Base-by-base conservation (phyloP, 2,888 invertebrate species). In the Rhopalosiphum nymphaeae region DNA sequence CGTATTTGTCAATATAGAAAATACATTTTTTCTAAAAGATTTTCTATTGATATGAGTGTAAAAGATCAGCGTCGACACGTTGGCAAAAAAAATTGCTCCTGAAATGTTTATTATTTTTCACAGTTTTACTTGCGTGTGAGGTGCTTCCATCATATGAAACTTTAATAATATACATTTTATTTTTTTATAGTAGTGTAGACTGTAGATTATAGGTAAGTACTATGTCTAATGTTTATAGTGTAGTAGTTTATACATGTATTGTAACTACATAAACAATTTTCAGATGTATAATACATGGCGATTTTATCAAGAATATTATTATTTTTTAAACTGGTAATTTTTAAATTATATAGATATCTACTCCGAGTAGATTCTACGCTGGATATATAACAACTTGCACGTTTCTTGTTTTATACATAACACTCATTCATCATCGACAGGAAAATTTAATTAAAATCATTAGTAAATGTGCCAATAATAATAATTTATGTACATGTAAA, bases 361-460 rank as follows among this genome's bases (percentile, higher is more conserved):
- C 61, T 29, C 3, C 4, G 3, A 46, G 10, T 2, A 21, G 36
- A 78, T 78, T 78, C 9, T 78, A 9, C 2, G 21, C 36, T 78
- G 36, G 16, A 11, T 36, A 5, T 67, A 78, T 21, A 78, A 78
- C 21, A 78, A 36, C 29, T 46, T 44, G 29, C 53, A 7, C 11
- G 53, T 84, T 91, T 85, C 56, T 91, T 25, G 85, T 91, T 91
- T 85, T 42, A 53, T 44, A 46, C n/a, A 36, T 61, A 13, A 49
- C 4, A 61, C 89, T 67, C 67, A 67, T 53, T 53, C 16, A 49
- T 90, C 67, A 36, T 67, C 90, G 67, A 44, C 10, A 29, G 0
- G 53, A n/a, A 49, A 46, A 49, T 90, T 49, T 53, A 88, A 88
- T 88, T 53, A 88, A 88, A 90, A 90, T 46, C 46, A 67, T 90